A percentile compares a stretch with the other conserved stretches of the same genome.
These are phyloP conservation scores for Pantelozetes paolii DNA, from an alignment of 2,888 invertebrate genomes.

Conservation along the genomic window DNA sequence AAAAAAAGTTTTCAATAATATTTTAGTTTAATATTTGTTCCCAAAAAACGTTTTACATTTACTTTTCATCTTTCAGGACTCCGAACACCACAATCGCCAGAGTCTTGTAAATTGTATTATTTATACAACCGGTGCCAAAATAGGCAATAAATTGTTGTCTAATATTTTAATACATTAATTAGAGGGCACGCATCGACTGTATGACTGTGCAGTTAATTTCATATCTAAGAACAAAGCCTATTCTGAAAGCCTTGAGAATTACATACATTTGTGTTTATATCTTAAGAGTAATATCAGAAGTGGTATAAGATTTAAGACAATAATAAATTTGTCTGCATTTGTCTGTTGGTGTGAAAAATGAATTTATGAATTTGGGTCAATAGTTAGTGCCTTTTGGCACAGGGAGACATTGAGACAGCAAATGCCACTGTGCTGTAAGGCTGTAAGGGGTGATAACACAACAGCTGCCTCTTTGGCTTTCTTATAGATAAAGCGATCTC, in stretches of 20 bases:
- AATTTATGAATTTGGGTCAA: constrained; percentile 16
- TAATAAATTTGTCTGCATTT: constrained; percentile 29
- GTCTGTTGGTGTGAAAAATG: constrained; percentile 1
- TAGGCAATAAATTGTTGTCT: not conserved
- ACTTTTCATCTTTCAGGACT: not conserved
- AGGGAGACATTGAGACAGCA: not conserved
- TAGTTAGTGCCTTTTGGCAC: constrained; percentile 8
- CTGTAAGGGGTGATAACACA: constrained; percentile 17
- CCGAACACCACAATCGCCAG: not conserved
- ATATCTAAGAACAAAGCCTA: not conserved
- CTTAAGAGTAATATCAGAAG: not conserved
- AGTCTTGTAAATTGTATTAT: not conserved
- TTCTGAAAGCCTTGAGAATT: not conserved
- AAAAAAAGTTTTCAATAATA: not conserved
- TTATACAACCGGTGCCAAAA: not conserved
- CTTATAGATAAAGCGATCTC: not conserved
- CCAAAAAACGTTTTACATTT: not conserved
- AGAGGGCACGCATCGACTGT: constrained; percentile 5
- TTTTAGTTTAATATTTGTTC: not conserved
- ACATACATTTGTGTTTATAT: not conserved
- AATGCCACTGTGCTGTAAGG: not conserved
- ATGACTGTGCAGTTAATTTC: constrained; percentile 3
- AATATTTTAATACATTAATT: constrained; percentile 10
- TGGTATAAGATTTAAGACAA: constrained; percentile 20
- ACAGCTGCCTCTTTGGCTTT: constrained; percentile 25